Base-by-base conservation (phyloP, 2,113 vertebrate genomes). In the Esox niger region DNA sequence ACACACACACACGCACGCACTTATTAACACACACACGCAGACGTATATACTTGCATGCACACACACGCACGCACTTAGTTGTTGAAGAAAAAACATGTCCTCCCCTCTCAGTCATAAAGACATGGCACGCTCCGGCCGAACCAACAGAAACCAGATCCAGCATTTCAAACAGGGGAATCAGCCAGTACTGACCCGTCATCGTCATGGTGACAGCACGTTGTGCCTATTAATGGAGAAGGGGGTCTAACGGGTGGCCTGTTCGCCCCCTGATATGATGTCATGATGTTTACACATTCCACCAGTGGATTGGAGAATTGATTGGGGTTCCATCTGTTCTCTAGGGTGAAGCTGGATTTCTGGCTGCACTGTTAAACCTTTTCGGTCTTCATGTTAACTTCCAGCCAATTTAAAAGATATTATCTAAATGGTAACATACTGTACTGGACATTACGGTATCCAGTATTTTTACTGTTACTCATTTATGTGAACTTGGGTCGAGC, bases 261-360 rank as follows among this genome's bases (percentile, higher is more conserved):
- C 47, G 33, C 29, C 46, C 56, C 31, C 66, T 31, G 35, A 58
- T 68, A 68, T 68, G 55, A 69, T 61, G 67, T 69, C 57, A 69
- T 33, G 9, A 30, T 69, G 32, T 62, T 62, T 43, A 57, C 31
- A 25, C 31, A 21, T 68, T 59, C 66, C 33, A 60, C 23, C 25
- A 10, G 66, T 17, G 17, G 30, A 17, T 20, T 56, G 31, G 32
- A 58, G 55, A 32, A 26, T 43, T 43, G 38, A 43, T 43, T 68
- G 66, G 38, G 8, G 47, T 59, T 54, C 47, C 47, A 17, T 25
- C 23, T 64, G 11, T 17, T 25, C 7, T 20, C 3, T 49, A 20
- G 23, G 38, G 68, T 64, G 29, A 30, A 57, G 20, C 30, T 4
- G 27, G n/a, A 25, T 31, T 32, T 59, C 58, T 57, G 13, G 38